Percentiles rank a stretch among this genome's conserved stretches.
These are phyloP conservation scores for Phoxinus phoxinus DNA, from an alignment of 2,113 vertebrate genomes.

Conservation along the genomic window DNA sequence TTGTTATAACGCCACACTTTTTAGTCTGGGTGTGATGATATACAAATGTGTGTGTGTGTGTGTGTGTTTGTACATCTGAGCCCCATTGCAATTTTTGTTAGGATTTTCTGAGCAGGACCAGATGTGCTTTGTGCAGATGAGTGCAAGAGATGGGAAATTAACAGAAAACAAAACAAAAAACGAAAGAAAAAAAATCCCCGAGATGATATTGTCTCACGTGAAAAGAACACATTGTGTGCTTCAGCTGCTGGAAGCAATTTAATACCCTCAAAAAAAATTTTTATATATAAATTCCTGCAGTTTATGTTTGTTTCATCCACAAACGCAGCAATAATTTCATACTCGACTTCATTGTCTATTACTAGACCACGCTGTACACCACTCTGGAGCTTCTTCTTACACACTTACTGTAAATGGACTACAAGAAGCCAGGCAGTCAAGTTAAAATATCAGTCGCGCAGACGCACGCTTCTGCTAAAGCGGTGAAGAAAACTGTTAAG, in stretches of 20 bases:
- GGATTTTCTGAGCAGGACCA: slow-evolving; percentile 48
- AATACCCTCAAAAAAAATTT: slow-evolving; percentile 13
- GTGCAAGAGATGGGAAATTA: neutral
- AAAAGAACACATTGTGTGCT: slow-evolving; percentile 23
- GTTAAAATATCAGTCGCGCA: neutral
- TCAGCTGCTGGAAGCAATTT: slow-evolving; percentile 43
- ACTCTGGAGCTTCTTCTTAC: neutral
- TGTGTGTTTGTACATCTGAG: slow-evolving; percentile 19
- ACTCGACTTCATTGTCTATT: slow-evolving; percentile 3
- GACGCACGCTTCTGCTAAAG: neutral
- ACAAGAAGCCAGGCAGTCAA: neutral
- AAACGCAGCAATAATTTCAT: slow-evolving; percentile 17
- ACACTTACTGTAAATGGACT: neutral
- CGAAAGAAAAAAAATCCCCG: neutral
- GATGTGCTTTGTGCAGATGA: slow-evolving; percentile 49
- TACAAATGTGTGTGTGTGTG: slow-evolving; percentile 2
- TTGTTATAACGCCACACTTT: neutral
- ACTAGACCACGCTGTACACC: neutral
- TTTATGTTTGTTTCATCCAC: slow-evolving; percentile 14
- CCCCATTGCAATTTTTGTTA: slow-evolving; percentile 8
- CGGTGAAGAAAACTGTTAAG: neutral
- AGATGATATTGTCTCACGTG: slow-evolving; percentile 41
- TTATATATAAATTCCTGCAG: neutral
- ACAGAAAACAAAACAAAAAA: neutral
- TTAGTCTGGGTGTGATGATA: neutral